Conservation (phyloP, 2,797 vertebrate species). For the Sternarchorhynchus goeldii region DNA sequence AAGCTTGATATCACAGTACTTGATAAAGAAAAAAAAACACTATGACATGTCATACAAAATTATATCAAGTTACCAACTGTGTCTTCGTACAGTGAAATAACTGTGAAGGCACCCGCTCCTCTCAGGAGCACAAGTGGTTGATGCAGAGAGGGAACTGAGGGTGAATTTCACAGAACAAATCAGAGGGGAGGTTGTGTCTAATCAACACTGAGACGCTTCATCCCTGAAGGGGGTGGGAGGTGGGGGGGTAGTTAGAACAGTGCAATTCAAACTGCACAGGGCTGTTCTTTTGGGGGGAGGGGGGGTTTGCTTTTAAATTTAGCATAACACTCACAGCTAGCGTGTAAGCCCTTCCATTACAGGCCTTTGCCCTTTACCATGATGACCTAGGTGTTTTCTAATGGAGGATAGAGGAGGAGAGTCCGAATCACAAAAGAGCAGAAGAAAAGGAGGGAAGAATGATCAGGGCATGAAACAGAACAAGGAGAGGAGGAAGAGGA, state of each 20-base stretch:
- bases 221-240: constrained; percentile 23
- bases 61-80: not conserved
- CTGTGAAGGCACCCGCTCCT: constrained; percentile 19
- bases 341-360: constrained; percentile 87
- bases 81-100: constrained; percentile 9
- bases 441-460: constrained; percentile 59
- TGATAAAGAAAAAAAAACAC: not conserved
- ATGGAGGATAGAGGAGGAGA: constrained; percentile 87
- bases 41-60: not conserved
- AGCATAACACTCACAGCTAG: constrained; percentile 86
- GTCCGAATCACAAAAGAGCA: constrained; percentile 81
- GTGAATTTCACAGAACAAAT: constrained; percentile 47
- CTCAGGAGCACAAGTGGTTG: constrained; percentile 11
- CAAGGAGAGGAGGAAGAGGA: constrained; percentile 65
- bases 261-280: constrained; percentile 47
- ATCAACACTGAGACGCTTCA: constrained; percentile 57
- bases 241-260: constrained; percentile 38
- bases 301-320: constrained; percentile 65
- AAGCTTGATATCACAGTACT: too few species aligned
- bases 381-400: constrained; percentile 89
- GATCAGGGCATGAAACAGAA: constrained; percentile 63
- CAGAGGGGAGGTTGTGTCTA: constrained; percentile 51
- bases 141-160: constrained; percentile 33
- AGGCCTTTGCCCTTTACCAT: constrained; percentile 90
- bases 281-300: constrained; percentile 25